Base-by-base conservation (phyloP, 2,888 invertebrate genomes). In the Mimachlamys varia region DNA sequence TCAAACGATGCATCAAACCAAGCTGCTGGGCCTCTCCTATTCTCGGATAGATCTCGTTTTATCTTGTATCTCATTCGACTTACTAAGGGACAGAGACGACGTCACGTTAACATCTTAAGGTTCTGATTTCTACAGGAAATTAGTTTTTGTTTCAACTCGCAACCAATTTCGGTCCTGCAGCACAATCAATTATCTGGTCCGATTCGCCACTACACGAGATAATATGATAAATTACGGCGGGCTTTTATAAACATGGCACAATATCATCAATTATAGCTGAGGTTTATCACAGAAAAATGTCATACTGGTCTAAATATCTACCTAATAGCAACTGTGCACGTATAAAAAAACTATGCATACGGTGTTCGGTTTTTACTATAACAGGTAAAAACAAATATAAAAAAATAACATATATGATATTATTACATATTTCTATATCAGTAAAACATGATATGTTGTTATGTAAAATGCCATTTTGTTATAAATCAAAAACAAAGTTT, bases 121-220 rank as follows among this genome's bases (percentile, higher is more conserved):
- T 76, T 76, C 76, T 7, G 33, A 33, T 27, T 76, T 76, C 76
- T 76, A 76, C 76, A 76, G 76, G 76, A 76, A 76, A 76, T 76
- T 76, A 76, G 76, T 76, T 76, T 22, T 76, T 76, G 76, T 76
- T 76, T 76, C 76, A 76, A 76, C 76, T 76, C 76, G 76, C 19
- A 76, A 76, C 76, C 76, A 76, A 76, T 76, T 76, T 76, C 33
- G 17, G 76, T 76, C 33, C 33, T 27, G 33, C 22, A 33, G 33
- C 76, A 76, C 33, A 76, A 76, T 76, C 76, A 76, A 76, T 76
- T 76, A 76, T 33, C 76, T 33, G 4, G 27, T 33, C 27, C 27
- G 76, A 76, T 27, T 22, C 33, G 33, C 33, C 33, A 76, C 27
- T 15, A 76, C 76, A 76, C 33, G 27, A 62, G 5, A 22, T 62